Evolutionary conservation across 1,140 invertebrate species (phyloP).

Genomic region (Chlorops oryzae): DNA sequence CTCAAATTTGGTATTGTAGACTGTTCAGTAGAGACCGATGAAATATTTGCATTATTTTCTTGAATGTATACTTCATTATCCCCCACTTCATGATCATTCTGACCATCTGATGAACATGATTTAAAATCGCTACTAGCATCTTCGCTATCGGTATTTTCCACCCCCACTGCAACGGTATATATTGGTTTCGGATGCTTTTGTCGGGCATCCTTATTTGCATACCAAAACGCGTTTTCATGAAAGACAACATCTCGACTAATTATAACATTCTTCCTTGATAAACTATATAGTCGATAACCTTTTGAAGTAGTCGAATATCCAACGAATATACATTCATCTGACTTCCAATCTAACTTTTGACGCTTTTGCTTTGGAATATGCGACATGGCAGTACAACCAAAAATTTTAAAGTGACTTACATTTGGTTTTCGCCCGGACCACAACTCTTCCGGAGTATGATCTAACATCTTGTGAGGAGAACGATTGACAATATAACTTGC

Average conservation of each 20-base stretch:
- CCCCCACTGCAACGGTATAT: too few species aligned
- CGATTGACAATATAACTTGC: constrained; percentile 12
- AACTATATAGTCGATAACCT: constrained; percentile 29
- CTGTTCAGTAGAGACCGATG: too few species aligned
- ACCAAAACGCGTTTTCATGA: too few species aligned
- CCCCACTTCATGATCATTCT: too few species aligned
- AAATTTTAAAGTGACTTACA: constrained; percentile 1
- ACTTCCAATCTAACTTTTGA: constrained; percentile 26
- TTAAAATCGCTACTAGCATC: too few species aligned
- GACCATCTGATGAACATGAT: too few species aligned
- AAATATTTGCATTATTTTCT: too few species aligned
- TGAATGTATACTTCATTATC: too few species aligned
- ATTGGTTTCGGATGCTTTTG: too few species aligned
- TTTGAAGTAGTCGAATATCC: constrained; percentile 32
- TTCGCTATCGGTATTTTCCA: too few species aligned
- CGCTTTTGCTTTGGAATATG: constrained; percentile 20
- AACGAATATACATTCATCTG: constrained; percentile 28
- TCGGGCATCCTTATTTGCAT: too few species aligned
- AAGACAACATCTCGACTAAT: constrained; percentile 31
- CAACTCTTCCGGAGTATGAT: constrained; percentile 17
- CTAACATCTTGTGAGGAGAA: background rate
- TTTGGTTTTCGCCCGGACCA: constrained; percentile 4
- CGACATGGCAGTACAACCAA: constrained; percentile 9
- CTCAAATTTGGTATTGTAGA: too few species aligned
- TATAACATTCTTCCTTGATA: constrained; percentile 20